Evolutionary conservation across 37 sponge, comb jelly and placozoan genomes (phyloP), one percentile per base, ranked within the genome.

Genomic region (Aphrocallistes beatrix): DNA sequence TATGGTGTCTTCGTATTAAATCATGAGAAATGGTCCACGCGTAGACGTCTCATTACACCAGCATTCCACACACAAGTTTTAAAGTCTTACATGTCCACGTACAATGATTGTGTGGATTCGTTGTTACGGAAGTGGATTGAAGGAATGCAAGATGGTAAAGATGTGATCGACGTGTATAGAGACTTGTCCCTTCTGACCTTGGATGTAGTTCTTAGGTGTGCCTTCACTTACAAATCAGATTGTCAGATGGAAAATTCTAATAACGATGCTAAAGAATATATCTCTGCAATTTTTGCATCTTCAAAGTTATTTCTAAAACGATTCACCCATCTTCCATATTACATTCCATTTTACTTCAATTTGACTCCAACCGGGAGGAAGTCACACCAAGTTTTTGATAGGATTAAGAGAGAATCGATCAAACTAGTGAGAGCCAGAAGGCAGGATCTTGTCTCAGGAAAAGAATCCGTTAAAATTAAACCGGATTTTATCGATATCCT

Each of bases 41-140:
- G 85, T 49, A 51, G 96, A 32, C 87, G 90, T 9, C 86, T 95
- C 9, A 49, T 95, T 0, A 95, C 93, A 1, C 93, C 96, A 16
- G 96, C 92, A 37, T 95, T 95, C 38, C 96, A 93, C 83, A 88
- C 51, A 81, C 89, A 85, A 1, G 83, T 95, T 16, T 51, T 95
- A 1, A 91, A 90, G 42, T 85, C 86, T 0, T 95, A 95, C 85
- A 82, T 93, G 0, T 50, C 69, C 13, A 96, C 91, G n/a, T 93
- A 89, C 60, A 89, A 93, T 47, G 84, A 42, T 17, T 91, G 89
- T 37, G 23, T 83, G 0, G 81, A 89, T 0, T 83, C 37, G 23
- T 38, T 93, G 37, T 38, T 93, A 0, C 84, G 82, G 6, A 81
- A 38, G 38, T 38, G 39, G 83, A 17, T 9, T 28, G 37, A 36